Base-by-base conservation (phyloP, 2,888 invertebrate species). In the Morpho helenor region DNA sequence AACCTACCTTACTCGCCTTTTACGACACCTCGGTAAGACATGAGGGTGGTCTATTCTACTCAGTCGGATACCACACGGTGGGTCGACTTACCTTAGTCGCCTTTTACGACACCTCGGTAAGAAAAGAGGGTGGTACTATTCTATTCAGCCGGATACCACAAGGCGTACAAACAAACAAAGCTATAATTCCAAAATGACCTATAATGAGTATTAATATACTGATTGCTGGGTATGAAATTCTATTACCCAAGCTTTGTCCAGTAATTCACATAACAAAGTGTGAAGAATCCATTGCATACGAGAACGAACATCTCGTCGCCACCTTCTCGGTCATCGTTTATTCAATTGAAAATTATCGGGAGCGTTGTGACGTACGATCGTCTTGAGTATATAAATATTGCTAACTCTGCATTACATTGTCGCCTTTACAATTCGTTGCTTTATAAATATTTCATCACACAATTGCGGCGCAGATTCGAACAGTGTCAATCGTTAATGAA, bases 331-430 rank as follows among this genome's bases (percentile, higher is more conserved):
- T 53, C 41, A 53, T 40, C 53, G 76, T 84, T 87, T 86, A 86
- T 86, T 84, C 87, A 87, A 87, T 87, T 87, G 85, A 84, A 76
- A 68, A 66, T 76, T 77, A 84, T 83, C 81, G 80, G 79, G 77
- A 76, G 73, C 79, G 79, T 79, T 82, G 82, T 22, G 53, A 53
- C 46, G 47, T 80, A 77, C 82, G 77, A 78, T 76, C 75, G 74
- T 74, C 77, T 80, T 74, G 72, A 74, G 72, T 75, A 76, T 73
- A 55, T 48, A 52, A 55, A 50, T 59, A 52, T n/a, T 50, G 10
- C 41, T 47, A 44, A 7, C 52, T 40, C 41, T 48, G 31, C 31
- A 5, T n/a, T 57, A 57, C 61, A 62, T 57, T 64, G 57, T 62
- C 53, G 42, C 44, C 51, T 47, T 23, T 47, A 59, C 31, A 31